Base-by-base conservation (phyloP, 2,113 vertebrate genomes). In the Cettia cetti region DNA sequence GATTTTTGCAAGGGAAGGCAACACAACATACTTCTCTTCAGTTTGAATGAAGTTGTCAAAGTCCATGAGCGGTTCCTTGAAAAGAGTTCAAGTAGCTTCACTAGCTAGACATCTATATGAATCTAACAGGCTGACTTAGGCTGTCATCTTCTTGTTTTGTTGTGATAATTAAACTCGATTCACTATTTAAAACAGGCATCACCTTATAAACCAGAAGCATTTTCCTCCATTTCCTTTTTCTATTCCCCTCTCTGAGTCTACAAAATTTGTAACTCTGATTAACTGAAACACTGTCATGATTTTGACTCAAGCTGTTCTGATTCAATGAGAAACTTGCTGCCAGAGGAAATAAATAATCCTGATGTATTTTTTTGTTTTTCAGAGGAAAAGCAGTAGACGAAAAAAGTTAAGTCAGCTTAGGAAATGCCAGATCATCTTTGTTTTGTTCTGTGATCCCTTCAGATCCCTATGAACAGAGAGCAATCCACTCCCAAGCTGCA, bases 31-130 rank as follows among this genome's bases (percentile, higher is more conserved):
- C 6, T 78, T 18, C 37, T 22, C 44, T 76, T 70, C 5, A 10
- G 39, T 78, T 50, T 68, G 47, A 88, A 94, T 75, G 28, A 92
- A 95, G 75, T 31, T 71, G 52, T 90, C 76, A 93, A 94, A 92
- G 84, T 3, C 31, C 47, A 49, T 2, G 24, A 75, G 44, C n/a
- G 63, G 59, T 3, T 93, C 37, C 28, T 78, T 78, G 85, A 78
- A 88, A 94, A 81, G 28, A 68, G 60, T 68, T 44, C 7, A 47
- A 66, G 47, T 44, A 63, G 30, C 50, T 92, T 44, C 69, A n/a
- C 45, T 57, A 81, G 26, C 68, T 50, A 82, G 76, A 88, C 91
- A 90, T 53, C 79, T 40, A 44, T 35, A 66, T 0, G 1, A 76
- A 59, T 60, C 77, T 66, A 83, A 90, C 23, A 90, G 52, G 39